These are phyloP conservation scores for Athalia circularis DNA, from an alignment of 2,888 invertebrate species.

Conservation along the genomic window DNA sequence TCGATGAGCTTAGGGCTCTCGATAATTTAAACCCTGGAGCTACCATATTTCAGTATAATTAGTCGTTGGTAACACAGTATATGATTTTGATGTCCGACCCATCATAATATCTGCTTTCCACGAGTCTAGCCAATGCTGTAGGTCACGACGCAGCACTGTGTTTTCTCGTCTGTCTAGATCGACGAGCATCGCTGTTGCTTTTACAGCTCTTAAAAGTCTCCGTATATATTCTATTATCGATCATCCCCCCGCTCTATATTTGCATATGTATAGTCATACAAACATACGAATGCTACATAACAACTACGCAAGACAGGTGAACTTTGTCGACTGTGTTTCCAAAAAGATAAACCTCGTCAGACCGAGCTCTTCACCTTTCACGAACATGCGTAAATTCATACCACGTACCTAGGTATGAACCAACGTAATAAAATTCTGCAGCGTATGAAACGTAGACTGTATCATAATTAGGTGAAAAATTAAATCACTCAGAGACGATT, in stretches of 20 bases:
- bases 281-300: neutral
- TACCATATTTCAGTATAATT: too few species aligned
- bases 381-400: too few species aligned
- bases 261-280: too few species aligned
- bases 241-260: neutral
- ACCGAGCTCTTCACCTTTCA: too few species aligned
- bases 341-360: too few species aligned
- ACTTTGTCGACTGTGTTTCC: neutral
- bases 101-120: neutral
- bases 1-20: too few species aligned
- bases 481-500: neutral
- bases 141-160: neutral
- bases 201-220: conserved; percentile 11
- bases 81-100: neutral
- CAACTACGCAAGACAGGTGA: neutral
- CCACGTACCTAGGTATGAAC: too few species aligned
- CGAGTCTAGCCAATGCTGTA: neutral
- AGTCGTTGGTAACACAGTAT: too few species aligned
- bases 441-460: too few species aligned
- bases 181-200: neutral
- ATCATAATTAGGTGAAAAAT: neutral
- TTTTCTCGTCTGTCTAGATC: too few species aligned
- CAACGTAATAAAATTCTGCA: too few species aligned
- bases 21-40: too few species aligned
- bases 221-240: conserved; percentile 3